Conservation (phyloP, 1,140 invertebrate genomes). For the Drosophila bifasciata region DNA sequence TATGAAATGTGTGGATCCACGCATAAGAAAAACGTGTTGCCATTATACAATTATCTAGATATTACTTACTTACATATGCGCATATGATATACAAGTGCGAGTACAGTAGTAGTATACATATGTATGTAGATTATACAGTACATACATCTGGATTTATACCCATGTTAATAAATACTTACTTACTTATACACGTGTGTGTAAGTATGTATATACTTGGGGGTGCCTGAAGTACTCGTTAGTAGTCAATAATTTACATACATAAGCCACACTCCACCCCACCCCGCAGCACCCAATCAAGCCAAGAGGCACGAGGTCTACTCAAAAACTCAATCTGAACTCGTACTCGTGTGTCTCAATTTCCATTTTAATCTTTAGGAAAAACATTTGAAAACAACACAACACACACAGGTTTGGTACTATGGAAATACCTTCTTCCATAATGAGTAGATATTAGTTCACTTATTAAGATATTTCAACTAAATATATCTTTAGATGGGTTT, state of each 20-base stretch:
- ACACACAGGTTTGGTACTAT: too few species aligned
- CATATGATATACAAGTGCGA: background rate
- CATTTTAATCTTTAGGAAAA: conserved; percentile 22
- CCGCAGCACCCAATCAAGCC: too few species aligned
- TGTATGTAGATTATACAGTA: conserved; percentile 1
- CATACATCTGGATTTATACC: background rate
- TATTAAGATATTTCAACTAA: too few species aligned
- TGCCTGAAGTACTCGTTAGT: conserved; percentile 10
- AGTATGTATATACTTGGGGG: background rate
- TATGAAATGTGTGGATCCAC: too few species aligned
- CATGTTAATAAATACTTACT: too few species aligned
- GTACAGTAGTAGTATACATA: background rate
- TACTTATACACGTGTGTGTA: background rate
- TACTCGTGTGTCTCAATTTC: conserved; percentile 45
- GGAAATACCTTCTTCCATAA: too few species aligned
- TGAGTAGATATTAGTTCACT: too few species aligned
- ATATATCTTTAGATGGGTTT: too few species aligned
- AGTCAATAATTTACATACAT: conserved; percentile 34
- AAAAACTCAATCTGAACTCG: conserved; percentile 33
- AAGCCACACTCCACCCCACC: background rate
- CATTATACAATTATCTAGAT: background rate
- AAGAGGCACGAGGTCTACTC: conserved; percentile 15
- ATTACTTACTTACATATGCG: conserved; percentile 1
- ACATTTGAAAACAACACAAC: background rate
- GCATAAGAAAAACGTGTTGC: too few species aligned